Base-by-base conservation (phyloP, 2,797 vertebrate genomes). In the Eospalax fontanierii region DNA sequence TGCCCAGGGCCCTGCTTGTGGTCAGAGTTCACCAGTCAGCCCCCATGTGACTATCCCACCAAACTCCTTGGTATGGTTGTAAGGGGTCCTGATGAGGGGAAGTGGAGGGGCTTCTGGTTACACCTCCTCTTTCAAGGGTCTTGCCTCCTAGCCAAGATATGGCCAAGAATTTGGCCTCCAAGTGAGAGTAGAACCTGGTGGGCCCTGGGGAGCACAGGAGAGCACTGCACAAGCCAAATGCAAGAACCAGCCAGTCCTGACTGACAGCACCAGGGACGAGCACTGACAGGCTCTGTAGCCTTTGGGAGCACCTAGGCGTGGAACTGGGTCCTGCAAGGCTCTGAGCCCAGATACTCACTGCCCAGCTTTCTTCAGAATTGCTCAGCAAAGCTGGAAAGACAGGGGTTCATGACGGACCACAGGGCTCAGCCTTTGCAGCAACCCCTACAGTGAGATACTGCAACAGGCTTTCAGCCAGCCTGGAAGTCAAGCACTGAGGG, bases 1-100 rank as follows among this genome's bases (percentile, higher is more conserved):
- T 75, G 26, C 50, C 90, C 6, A 4, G 30, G 66, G 10, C 40
- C 38, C 81, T 71, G 74, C 21, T 16, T 0, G 0, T 14, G 40
- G 54, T 65, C 19, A 24, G n/a, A 14, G 43, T 12, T 35, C 84
- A 22, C 65, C 2, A 4, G 40, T 38, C 38, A 26, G 84, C 24
- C 33, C 16, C 8, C 18, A 21, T 65, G 22, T 11, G 0, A 68
- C 35, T 14, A 28, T 24, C 3, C 35, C 3, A 7, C 24, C n/a
- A 12, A 61, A 59, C 33, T 40, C 19, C 16, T 46, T 11, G 5
- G 40, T 18, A n/a, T n/a, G n/a, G n/a, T n/a, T n/a, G n/a, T n/a
- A n/a, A n/a, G n/a, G 59, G 43, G 19, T 16, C 2, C 35, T 59
- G 80, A 50, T 4, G 43, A 66, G 26, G 76, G 61, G 46, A 57